Evolutionary conservation across 2,888 invertebrate genomes (phyloP), one percentile per base, ranked within the genome.

Genomic region (Amblyjoppa proteus): DNA sequence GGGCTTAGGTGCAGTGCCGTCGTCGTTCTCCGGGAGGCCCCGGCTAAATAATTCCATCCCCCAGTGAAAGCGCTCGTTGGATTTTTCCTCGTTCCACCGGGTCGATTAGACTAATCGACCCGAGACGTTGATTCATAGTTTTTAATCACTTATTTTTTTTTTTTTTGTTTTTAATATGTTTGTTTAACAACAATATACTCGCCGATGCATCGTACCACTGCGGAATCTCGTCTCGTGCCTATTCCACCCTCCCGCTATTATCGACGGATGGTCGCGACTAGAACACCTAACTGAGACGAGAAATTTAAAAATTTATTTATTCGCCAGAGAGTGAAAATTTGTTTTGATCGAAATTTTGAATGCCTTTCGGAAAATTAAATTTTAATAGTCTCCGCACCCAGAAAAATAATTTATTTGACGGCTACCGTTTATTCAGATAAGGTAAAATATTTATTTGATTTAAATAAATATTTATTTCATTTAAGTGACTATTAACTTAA

Each of bases 1-100:
- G 89, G 89, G 90, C 90, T 92, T 92, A 90, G 82, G 58, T 69
- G 71, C 92, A 92, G 92, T 91, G 90, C 91, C 91, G 92, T 91
- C 87, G 31, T 31, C 74, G 61, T 56, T 69, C 20, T 41, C 75
- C 78, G 64, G 69, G 28, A 71, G 83, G 84, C 80, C 85, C 83
- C 79, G 53, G 70, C 68, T 53, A 11, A 28, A 61, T 73, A 74
- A 86, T 82, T 73, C 25, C 31, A 20, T 11, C 49, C 41, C 11
- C 20, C 20, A 28, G 45, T n/a, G 38, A 38, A 41, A 7, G 0
- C 13, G 2, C 38, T 2, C 20, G n/a, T 61, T 1, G 1, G 0
- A 5, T 38, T 58, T 73, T 20, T 70, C 6, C 3, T 28, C 28
- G 25, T 34, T 20, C 3, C 13, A 9, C 1, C 34, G 20, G 20